A percentile compares a stretch with the other conserved stretches of the same genome.
phyloP scores from a whole-genome alignment of 2,888 invertebrate species.

The Cephus pygmeus region DNA sequence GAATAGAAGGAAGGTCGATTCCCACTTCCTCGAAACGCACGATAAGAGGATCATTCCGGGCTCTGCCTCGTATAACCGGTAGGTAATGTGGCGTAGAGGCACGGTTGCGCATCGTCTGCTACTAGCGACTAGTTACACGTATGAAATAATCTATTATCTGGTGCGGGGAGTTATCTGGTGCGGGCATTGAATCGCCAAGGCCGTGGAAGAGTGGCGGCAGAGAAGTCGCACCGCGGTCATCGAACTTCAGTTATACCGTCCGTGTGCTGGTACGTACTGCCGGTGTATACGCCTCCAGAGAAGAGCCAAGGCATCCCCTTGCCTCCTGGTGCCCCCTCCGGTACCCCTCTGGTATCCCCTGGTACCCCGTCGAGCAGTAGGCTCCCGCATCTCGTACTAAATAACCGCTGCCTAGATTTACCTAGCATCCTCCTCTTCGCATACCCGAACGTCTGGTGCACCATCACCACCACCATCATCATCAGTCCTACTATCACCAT shows the following conservation, averaged over 20 bases:
- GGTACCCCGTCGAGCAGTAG: constrained; percentile 1
- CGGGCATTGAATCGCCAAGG: constrained; percentile 65
- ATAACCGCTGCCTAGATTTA: constrained; percentile 51
- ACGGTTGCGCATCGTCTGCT: constrained; percentile 36
- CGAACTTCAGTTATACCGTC: constrained; percentile 44
- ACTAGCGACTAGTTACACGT: constrained; percentile 60
- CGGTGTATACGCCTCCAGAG: constrained; percentile 4
- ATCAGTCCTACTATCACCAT: background rate
- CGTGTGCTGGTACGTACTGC: constrained; percentile 20
- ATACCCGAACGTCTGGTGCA: background rate
- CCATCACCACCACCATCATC: background rate
- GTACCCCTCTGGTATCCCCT: background rate
- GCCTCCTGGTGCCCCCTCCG: background rate
- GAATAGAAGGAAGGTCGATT: background rate
- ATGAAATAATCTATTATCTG: constrained; percentile 65
- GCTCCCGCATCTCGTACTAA: constrained; percentile 41
- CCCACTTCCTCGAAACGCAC: constrained; percentile 17
- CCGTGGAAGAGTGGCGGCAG: constrained; percentile 52
- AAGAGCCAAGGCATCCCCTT: background rate
- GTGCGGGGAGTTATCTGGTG: constrained; percentile 60
- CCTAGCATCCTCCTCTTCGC: constrained; percentile 37
- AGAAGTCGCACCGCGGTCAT: constrained; percentile 62
- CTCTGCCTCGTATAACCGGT: constrained; percentile 35
- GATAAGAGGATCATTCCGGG: constrained; percentile 35
- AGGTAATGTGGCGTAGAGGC: constrained; percentile 39